These are phyloP conservation scores for Micrasema longulum DNA, from an alignment of 1,140 invertebrate species.

Conservation along the genomic window DNA sequence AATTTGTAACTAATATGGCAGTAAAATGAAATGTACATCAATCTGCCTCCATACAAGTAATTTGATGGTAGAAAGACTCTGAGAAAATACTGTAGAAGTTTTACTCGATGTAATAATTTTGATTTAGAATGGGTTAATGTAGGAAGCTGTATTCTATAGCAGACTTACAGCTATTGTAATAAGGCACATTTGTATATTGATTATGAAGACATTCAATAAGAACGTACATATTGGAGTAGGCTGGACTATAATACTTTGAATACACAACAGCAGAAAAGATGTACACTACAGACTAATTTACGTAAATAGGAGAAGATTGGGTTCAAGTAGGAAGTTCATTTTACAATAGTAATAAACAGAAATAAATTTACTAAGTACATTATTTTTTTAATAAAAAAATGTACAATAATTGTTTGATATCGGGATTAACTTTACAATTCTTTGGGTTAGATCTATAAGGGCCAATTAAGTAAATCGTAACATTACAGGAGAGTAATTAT, in stretches of 20 bases:
- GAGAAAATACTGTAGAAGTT: conserved; percentile 15
- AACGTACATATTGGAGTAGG: not conserved
- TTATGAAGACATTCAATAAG: conserved; percentile 23
- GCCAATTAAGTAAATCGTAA: no score
- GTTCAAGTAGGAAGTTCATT: not conserved
- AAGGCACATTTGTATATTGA: conserved; percentile 37
- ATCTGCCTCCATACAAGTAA: conserved; percentile 7
- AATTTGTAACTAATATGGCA: no score
- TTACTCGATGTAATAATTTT: conserved; percentile 9
- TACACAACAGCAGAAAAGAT: conserved; percentile 21
- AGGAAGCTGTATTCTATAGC: conserved; percentile 34
- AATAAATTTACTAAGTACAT: no score
- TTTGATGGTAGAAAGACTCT: not conserved
- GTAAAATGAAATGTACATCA: conserved; percentile 39
- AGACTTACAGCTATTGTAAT: conserved; percentile 37
- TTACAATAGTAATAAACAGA: not conserved
- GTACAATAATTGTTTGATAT: no score
- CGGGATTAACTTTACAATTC: no score
- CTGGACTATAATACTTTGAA: not conserved
- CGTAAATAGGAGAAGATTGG: no score
- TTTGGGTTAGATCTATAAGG: no score
- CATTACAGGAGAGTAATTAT: no score
- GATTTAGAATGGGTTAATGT: conserved; percentile 22
- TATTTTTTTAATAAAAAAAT: no score
- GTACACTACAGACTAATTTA: conserved; percentile 28